Base-by-base conservation (phyloP, 2,113 vertebrate species). In the Empidonax alnorum region DNA sequence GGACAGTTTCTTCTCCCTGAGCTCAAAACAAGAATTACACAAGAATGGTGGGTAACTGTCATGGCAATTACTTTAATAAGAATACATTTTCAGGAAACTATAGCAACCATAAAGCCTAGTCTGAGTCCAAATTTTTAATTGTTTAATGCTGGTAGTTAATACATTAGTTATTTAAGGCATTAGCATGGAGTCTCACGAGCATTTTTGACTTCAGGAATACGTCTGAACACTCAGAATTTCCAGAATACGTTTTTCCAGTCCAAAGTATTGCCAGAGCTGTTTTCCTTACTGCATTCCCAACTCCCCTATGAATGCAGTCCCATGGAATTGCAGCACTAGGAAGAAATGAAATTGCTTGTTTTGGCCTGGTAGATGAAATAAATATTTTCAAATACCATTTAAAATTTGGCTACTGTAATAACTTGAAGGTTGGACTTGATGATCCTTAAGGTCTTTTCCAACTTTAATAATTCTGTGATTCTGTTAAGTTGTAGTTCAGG, bases 1-100 rank as follows among this genome's bases (percentile, higher is more conserved):
- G 98, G 98, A 88, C 98, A 99, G 94, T 99, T 99, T 97, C 99
- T 99, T 82, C 98, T 99, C 71, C 99, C 99, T 10, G 99, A 99
- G 93, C 98, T 99, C 59, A 98, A 99, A 96, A 98, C 97, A 4
- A 98, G 99, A 92, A 99, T 99, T 90, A 99, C 97, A 3, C 95
- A 98, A 87, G 99, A 99, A 97, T 99, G 99, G 99, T 99, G 94
- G 98, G 99, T 95, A 62, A n/a, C 75, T 41, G 24, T 77, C 55
- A 21, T 76, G 93, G 42, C 41, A 47, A 19, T 30, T 83, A 44
- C 7, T 63, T 71, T 2, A 10, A 72, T 2, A 10, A 72, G 90
- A 81, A 42, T 52, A 35, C 1, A 4, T 72, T 91, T 88, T 73
- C 21, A 69, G 44, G 84, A 83, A 79, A 44, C n/a, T 31, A 6